Conservation (phyloP, 2,113 vertebrate genomes). For the Menura novaehollandiae region DNA sequence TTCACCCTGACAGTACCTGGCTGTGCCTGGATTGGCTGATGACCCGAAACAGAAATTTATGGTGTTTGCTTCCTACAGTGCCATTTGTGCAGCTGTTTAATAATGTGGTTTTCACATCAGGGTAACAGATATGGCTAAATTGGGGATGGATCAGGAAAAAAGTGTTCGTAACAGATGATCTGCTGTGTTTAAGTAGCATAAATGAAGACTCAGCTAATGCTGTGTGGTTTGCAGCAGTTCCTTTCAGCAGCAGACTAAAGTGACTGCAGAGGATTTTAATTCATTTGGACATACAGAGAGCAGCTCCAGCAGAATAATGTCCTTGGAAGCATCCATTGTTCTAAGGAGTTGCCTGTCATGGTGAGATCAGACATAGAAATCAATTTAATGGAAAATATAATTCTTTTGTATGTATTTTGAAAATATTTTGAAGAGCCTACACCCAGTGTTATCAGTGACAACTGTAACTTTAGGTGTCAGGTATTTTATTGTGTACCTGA, state of each 20-base stretch:
- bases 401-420: background rate
- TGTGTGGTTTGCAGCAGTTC: background rate
- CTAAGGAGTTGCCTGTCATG: background rate
- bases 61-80: background rate
- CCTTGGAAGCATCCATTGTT: background rate
- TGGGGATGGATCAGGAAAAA: background rate
- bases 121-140: background rate
- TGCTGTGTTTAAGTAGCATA: background rate
- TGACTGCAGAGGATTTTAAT: slow-evolving; percentile 10
- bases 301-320: background rate
- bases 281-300: background rate
- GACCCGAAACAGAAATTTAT: background rate
- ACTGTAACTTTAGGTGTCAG: background rate
- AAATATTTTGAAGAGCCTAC: background rate
- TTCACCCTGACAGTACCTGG: background rate
- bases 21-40: background rate
- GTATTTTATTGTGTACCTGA: background rate
- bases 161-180: background rate
- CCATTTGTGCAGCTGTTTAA: background rate
- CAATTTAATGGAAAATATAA: background rate
- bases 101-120: background rate
- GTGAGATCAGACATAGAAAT: background rate
- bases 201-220: background rate
- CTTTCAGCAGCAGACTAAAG: background rate
- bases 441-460: background rate